Conservation (phyloP, 1,140 invertebrate species). For the Trachymyrmex septentrionalis region DNA sequence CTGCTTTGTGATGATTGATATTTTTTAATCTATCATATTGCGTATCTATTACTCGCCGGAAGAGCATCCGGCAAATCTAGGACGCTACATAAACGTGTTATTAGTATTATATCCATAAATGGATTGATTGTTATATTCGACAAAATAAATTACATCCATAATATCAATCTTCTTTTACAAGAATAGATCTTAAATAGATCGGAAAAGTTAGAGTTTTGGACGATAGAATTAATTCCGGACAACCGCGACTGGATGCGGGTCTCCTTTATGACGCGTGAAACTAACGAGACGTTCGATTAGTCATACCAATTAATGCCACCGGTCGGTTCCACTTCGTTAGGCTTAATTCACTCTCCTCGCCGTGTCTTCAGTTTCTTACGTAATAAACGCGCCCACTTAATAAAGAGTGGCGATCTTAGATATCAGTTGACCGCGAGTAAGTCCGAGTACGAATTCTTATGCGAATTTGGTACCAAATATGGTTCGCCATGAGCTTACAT, state of each 20-base stretch:
- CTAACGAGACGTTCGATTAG: slow-evolving; percentile 54
- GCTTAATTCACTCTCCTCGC: slow-evolving; percentile 46
- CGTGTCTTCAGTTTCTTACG: slow-evolving; percentile 28
- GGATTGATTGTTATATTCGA: not conserved
- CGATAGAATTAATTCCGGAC: slow-evolving; percentile 4
- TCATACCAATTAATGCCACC: slow-evolving; percentile 37
- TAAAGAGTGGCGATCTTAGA: slow-evolving; percentile 28
- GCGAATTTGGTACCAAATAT: not conserved
- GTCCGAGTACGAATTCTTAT: not conserved
- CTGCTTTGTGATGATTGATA: not conserved
- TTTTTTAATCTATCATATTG: slow-evolving; percentile 14
- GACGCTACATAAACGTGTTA: not conserved
- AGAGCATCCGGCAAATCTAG: slow-evolving; percentile 49
- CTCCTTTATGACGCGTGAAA: slow-evolving; percentile 28
- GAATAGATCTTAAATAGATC: not conserved
- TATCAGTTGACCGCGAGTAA: slow-evolving; percentile 14
- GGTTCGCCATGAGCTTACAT: not conserved
- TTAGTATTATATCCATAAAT: not conserved
- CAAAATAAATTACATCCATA: not conserved
- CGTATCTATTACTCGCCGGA: slow-evolving; percentile 14
- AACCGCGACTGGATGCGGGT: slow-evolving; percentile 35
- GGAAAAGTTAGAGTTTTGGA: slow-evolving; percentile 3
- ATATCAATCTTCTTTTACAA: not conserved
- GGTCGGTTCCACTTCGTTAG: slow-evolving; percentile 52
- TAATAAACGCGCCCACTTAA: slow-evolving; percentile 28